These are phyloP conservation scores for Metopolophium dirhodum DNA, from an alignment of 1,140 invertebrate genomes.

Conservation along the genomic window DNA sequence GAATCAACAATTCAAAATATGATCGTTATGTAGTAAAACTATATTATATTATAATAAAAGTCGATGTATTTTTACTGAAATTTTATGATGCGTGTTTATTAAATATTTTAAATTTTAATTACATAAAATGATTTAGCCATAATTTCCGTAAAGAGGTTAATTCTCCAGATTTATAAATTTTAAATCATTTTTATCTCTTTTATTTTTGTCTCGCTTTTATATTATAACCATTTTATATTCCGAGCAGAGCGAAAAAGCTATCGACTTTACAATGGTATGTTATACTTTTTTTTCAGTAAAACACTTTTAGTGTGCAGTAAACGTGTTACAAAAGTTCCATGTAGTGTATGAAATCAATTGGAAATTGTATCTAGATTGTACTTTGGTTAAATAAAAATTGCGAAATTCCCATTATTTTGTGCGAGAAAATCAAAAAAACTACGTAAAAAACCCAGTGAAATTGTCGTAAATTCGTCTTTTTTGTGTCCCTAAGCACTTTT, in stretches of 20 bases:
- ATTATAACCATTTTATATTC: constrained; percentile 36
- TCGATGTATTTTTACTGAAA: neutral
- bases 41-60: too few relatives aligned
- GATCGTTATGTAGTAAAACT: neutral
- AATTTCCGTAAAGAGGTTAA: neutral
- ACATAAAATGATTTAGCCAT: neutral
- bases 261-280: neutral
- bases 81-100: neutral
- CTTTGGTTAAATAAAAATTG: constrained; percentile 32
- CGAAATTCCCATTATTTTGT: neutral
- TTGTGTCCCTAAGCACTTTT: neutral
- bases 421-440: neutral
- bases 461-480: constrained; percentile 10
- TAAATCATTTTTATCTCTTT: neutral
- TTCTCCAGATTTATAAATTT: neutral
- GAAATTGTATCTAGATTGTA: neutral
- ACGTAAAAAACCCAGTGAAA: neutral
- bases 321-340: neutral
- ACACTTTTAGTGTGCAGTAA: neutral
- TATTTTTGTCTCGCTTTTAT: neutral
- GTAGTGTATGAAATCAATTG: neutral
- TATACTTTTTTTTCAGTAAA: neutral
- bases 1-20: neutral
- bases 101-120: neutral
- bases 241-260: neutral